Base-by-base conservation (phyloP, 2,888 invertebrate genomes). In the Tanypteryx hageni region DNA sequence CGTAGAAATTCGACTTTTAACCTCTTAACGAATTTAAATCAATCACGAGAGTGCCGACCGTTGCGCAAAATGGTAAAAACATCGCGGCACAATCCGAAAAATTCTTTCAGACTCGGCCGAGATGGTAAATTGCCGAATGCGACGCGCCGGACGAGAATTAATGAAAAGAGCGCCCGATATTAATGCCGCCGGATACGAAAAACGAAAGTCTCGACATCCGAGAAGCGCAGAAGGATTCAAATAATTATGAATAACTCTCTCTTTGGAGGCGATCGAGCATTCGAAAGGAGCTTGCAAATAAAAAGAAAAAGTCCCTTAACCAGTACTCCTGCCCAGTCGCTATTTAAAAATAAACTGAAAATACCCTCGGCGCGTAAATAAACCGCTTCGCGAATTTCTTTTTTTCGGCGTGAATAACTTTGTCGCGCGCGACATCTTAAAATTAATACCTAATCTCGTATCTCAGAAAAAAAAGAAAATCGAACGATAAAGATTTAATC, bases 201-300 rank as follows among this genome's bases (percentile, higher is more conserved):
- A 76, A 76, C 22, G 76, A 76, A 76, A 22, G 22, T 76, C 76
- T 76, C 27, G 76, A 76, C 22, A 76, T 76, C 76, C 22, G 76
- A 76, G 22, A 76, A 76, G 13, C 76, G 76, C 76, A 76, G 76
- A 22, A 27, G 76, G 76, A 76, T 76, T 76, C 76, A 27, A 76
- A 76, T 76, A 76, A 76, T 76, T 76, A 76, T 76, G 22, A 76
- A 76, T 76, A 27, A 22, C 76, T 76, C 76, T 76, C 76, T 76
- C 76, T 27, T 76, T 22, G 13, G 14, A 13, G 64, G 64, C 16
- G 76, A 76, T 76, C 76, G 76, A 76, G 64, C 64, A 27, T 27
- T 76, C 76, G 76, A 76, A 76, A 27, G 68, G 22, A 68, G 18
- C 2, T 64, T 44, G 44, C 5, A 44, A 44, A 44, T 44, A 44